Evolutionary conservation across 2,797 vertebrate genomes (phyloP), one percentile per base, ranked within the genome.

Genomic region (Aulostomus chinensis): DNA sequence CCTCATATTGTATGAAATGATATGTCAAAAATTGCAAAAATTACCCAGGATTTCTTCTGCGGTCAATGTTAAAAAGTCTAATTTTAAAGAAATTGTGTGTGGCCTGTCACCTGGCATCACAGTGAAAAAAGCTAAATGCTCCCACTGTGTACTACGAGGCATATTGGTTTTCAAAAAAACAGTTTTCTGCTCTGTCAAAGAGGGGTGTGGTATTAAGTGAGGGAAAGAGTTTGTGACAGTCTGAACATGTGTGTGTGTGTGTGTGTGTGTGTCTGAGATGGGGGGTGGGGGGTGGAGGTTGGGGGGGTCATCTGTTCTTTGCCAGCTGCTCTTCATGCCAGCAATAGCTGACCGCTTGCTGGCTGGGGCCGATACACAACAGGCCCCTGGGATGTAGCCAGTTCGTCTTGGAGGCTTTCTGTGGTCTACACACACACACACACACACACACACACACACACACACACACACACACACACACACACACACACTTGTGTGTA

Each of bases 331-430:
- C 32, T 50, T 32, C 65, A 53, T 74, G 81, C 78, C 81, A 81
- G 75, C 69, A 80, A 77, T 68, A 66, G 68, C 73, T 69, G 74
- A 82, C 81, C 83, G 78, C 73, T 86, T 76, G 78, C 56, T 67
- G 73, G 73, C 76, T 21, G 20, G 16, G 38, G 36, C 66, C n/a
- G 43, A 68, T 47, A 49, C 60, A 77, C 76, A 78, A 69, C 73
- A 78, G 58, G 41, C 57, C 55, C 11, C 65, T 83, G 82, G 76
- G 73, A 45, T 13, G 1, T 11, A 32, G 73, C 64, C 81, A 82
- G 58, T 28, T 39, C 38, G 67, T 25, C 42, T 68, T 25, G 12
- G 54, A 68, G 57, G 21, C 58, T 13, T 55, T 60, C 68, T 80
- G 72, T 37, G 68, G 48, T 54, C 33, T 47, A 9, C n/a, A 13